Base-by-base conservation (phyloP, 2,113 vertebrate genomes). In the Rhipidura dahli region DNA sequence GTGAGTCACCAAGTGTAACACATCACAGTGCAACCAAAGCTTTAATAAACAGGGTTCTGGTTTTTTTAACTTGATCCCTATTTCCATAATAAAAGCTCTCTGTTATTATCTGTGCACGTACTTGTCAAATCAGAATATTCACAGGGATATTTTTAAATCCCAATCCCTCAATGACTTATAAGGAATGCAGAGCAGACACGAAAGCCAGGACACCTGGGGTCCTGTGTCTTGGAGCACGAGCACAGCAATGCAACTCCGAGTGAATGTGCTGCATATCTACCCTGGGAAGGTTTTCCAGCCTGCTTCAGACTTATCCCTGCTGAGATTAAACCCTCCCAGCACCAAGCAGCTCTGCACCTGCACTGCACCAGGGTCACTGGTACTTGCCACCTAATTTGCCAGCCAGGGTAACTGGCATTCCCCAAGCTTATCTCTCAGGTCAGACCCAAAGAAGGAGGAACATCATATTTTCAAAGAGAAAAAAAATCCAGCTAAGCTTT, bases 51-150 rank as follows among this genome's bases (percentile, higher is more conserved):
- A 90, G 56, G 51, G 60, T 50, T 83, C 68, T 83, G 73, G 0
- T 31, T 73, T 95, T 90, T 78, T 83, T 45, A 69, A 77, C 76
- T 90, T 87, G 70, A 91, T 77, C 83, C 57, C 87, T 49, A 89
- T 92, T 97, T 94, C 93, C 95, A 94, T 94, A 94, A 93, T 78
- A 92, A 89, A 95, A 92, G 91, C 86, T 81, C 86, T 80, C 80
- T 81, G 86, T 89, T 93, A 93, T 83, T 97, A 75, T 86, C 83
- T 73, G 47, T 78, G 68, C 86, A 51, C 68, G 51, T 90, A 94
- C 69, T 92, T 93, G 80, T 93, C 88, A 93, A 82, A 87, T 89
- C 73, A 71, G 64, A 93, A 71, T 73, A 92, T 95, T 92, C 53
- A 56, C 83, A 24, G 56, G 69, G 69, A 95, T 93, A 87, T 75